phyloP scores from a whole-genome alignment of 2,113 vertebrate genomes.

The Vulpes vulpes region DNA sequence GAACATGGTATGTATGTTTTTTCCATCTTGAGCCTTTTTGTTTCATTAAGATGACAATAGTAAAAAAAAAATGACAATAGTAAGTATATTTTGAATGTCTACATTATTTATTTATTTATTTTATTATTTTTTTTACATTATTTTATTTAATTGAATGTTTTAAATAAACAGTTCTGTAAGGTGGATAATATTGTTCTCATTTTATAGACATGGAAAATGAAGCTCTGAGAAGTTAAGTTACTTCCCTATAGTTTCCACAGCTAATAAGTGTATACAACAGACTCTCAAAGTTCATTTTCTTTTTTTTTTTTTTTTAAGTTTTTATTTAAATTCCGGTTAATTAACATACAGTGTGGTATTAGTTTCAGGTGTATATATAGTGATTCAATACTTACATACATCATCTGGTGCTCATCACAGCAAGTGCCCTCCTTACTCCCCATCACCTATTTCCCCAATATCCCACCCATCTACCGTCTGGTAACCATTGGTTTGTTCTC shows the following conservation, averaged over 20 bases:
- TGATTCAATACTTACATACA: not conserved
- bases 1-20: slow-evolving; percentile 94
- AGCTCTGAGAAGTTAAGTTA: not conserved
- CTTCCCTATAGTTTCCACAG: not conserved
- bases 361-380: not conserved
- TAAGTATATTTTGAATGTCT: slow-evolving; percentile 33
- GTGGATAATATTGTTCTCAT: not conserved
- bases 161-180: not conserved
- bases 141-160: slow-evolving; percentile 28
- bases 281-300: not conserved
- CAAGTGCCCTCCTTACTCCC: not conserved
- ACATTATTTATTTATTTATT: slow-evolving; percentile 18
- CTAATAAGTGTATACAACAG: not conserved
- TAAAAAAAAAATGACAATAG: no score
- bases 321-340: not conserved
- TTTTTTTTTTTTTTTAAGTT: not conserved
- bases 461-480: not conserved
- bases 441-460: not conserved
- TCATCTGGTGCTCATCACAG: not conserved
- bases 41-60: not conserved
- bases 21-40: not conserved
- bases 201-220: slow-evolving; percentile 46
- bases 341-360: not conserved
- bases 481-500: not conserved
- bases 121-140: not conserved